Base-by-base conservation (phyloP, 2,888 invertebrate species). In the Cyclophora albipunctata region DNA sequence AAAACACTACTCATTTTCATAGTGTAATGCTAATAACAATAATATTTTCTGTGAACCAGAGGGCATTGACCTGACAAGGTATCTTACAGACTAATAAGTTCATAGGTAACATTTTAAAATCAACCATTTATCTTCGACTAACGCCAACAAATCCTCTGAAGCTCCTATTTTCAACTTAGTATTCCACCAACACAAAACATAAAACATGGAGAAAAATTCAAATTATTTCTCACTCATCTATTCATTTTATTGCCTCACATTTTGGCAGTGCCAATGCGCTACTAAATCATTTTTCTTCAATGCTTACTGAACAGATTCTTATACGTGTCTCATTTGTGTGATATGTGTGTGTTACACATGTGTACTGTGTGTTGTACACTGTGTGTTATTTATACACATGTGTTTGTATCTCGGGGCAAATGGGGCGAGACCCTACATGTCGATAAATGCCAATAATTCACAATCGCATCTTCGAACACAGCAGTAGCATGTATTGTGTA, bases 381-480 rank as follows among this genome's bases (percentile, higher is more conserved):
- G 34, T 34, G 41, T 46, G 41, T 46, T 34, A 46, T 46, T 46
- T 40, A 40, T 46, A 41, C 34, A 42, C 45, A 34, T 44, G 37
- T 40, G 34, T 20, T 7, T n/a, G 45, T 34, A 45, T 44, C 53
- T 60, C 57, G 55, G 59, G 59, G 50, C 48, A 51, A 67, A 69
- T 66, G 66, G 69, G 57, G 67, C 66, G 70, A 70, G 63, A 69
- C 71, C 70, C 73, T 65, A 66, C 71, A 53, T 62, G 55, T 65
- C 75, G 72, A 77, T 76, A 69, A 64, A 47, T 34, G 48, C 65
- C 69, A 67, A 78, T 81, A 79, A 78, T 69, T 81, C 80, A 78
- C 73, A 76, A 76, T 78, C 71, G 73, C 64, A 59, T 78, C 78
- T 75, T 75, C 73, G 72, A 69, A 75, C 73, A 78, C 75, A 76